Evolutionary conservation across 2,888 invertebrate genomes (phyloP), one percentile per base, ranked within the genome.

Genomic region (Drosophila setosimentum): DNA sequence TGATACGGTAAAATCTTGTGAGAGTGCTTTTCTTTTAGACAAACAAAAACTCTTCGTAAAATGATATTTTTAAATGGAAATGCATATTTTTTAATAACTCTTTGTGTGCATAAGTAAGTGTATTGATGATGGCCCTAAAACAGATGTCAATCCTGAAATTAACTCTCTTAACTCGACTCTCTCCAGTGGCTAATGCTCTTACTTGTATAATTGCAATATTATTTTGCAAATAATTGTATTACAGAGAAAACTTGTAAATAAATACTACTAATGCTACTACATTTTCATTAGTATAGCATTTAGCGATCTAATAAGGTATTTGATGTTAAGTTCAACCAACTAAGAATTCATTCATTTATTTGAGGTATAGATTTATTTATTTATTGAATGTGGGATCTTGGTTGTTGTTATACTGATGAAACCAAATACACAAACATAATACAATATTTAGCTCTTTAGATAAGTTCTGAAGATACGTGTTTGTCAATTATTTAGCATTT

Each of bases 71-170:
- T 7, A 13, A 7, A 13, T 21, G 21, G 21, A 3, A 45, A 21
- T 45, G 13, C 6, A 21, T 7, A 21, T 21, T 21, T 45, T 10
- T 4, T 3, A 42, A 42, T 6, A 42, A 13, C 2, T 5, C 5
- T 13, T 42, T n/a, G 5, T n/a, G 40, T n/a, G 32, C 33, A 13
- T 4, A 33, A 33, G 13, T 0, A 33, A 13, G 4, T 13, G 40
- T 11, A n/a, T 11, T 6, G 0, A 42, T 5, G 6, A 42, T n/a
- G n/a, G 5, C 40, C 0, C 5, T 5, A 11, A n/a, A n/a, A n/a
- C n/a, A n/a, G n/a, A n/a, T n/a, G n/a, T n/a, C n/a, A n/a, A n/a
- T n/a, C n/a, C n/a, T n/a, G n/a, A n/a, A n/a, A n/a, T n/a, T n/a
- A n/a, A n/a, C n/a, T n/a, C n/a, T n/a, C n/a, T n/a, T n/a, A n/a